phyloP scores from a whole-genome alignment of 1,140 invertebrate species.

The Apis cerana region DNA sequence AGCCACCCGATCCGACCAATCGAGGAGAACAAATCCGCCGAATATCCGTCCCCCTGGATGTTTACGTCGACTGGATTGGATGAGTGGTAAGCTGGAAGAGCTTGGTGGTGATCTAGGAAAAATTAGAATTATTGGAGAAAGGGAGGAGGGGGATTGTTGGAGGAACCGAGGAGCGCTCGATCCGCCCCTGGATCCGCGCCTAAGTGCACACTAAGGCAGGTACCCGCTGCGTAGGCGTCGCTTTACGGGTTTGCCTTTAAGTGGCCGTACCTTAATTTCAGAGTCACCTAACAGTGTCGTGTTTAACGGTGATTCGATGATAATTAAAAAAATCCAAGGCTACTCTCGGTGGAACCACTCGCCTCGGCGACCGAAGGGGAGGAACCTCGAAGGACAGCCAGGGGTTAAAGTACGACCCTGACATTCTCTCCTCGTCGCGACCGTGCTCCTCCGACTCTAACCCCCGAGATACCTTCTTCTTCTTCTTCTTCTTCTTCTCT shows the following conservation, averaged over 20 bases:
- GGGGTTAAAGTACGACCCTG: conserved; percentile 65
- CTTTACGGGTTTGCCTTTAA: conserved; percentile 70
- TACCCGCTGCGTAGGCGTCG: conserved; percentile 68
- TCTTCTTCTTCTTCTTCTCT: not conserved
- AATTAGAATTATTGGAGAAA: not conserved
- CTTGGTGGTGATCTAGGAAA: too few relatives aligned
- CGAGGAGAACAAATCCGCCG: too few relatives aligned
- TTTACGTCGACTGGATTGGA: too few relatives aligned
- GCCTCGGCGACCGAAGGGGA: conserved; percentile 26
- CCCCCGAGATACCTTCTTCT: not conserved
- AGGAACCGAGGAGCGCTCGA: not conserved
- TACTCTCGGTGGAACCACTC: conserved; percentile 37
- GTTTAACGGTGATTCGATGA: conserved; percentile 64
- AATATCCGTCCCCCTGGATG: too few relatives aligned
- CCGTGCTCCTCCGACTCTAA: conserved; percentile 14
- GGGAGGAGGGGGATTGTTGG: not conserved
- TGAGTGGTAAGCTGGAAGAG: too few relatives aligned
- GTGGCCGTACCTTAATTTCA: conserved; percentile 60
- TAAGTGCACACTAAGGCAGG: conserved; percentile 48
- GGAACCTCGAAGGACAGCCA: conserved; percentile 58
- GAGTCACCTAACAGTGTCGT: conserved; percentile 59
- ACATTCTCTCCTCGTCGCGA: conserved; percentile 61
- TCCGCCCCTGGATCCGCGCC: conserved; percentile 53
- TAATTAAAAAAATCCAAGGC: conserved; percentile 69
- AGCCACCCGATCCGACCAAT: too few relatives aligned